Evolutionary conservation across 2,888 invertebrate genomes (phyloP).

Genomic region (Tholera decimalis): DNA sequence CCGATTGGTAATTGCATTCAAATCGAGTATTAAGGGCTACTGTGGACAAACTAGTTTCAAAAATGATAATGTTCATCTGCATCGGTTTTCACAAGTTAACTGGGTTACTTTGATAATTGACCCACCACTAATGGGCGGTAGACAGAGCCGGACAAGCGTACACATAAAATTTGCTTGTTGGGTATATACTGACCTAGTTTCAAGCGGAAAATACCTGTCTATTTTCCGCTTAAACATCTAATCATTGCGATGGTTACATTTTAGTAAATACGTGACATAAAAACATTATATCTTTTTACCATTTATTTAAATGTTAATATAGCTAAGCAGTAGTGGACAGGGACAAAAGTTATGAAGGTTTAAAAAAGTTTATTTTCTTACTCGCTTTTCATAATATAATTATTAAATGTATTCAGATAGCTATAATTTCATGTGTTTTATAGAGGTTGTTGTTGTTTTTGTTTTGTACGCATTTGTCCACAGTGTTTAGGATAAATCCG

Average conservation of each 20-base stretch:
- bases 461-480: too few relatives aligned
- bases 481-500: too few relatives aligned
- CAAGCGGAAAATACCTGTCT: not conserved
- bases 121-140: not conserved
- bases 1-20: not conserved
- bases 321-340: too few relatives aligned
- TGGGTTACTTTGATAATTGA: not conserved
- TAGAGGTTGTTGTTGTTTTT: too few relatives aligned
- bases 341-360: too few relatives aligned
- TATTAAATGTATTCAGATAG: too few relatives aligned
- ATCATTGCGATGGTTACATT: not conserved
- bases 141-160: not conserved
- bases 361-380: too few relatives aligned
- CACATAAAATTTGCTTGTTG: not conserved
- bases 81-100: not conserved
- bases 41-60: not conserved
- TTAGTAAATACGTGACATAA: too few relatives aligned
- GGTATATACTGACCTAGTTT: constrained; percentile 1
- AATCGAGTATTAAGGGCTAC: not conserved
- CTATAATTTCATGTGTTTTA: too few relatives aligned
- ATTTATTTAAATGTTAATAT: too few relatives aligned
- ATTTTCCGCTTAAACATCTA: not conserved
- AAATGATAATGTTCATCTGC: not conserved
- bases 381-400: too few relatives aligned
- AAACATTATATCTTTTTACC: too few relatives aligned